A percentile compares a stretch with the other conserved stretches of the same genome.
Conservation (phyloP, 2,888 invertebrate species). For the Liopterus haemorrhoidalis region DNA sequence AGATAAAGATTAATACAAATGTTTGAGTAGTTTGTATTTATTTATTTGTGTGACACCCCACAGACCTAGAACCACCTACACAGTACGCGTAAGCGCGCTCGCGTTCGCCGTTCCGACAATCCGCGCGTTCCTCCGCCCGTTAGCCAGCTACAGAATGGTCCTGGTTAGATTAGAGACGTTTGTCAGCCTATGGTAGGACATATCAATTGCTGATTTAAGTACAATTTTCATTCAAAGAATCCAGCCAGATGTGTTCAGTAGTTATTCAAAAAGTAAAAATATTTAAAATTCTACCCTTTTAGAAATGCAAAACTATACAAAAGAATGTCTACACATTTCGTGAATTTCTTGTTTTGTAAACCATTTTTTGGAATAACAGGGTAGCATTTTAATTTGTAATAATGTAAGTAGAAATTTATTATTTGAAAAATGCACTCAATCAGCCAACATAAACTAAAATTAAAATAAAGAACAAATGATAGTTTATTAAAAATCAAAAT, state of each 20-base stretch:
- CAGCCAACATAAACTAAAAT: no score
- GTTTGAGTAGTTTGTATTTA: constrained; percentile 3
- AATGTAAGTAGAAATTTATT: no score
- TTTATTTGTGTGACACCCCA: no score
- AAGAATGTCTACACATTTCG: constrained; percentile 12
- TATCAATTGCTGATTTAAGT: constrained; percentile 24
- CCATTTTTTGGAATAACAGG: constrained; percentile 19
- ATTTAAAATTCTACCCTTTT: constrained; percentile 15
- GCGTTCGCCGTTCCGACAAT: constrained; percentile 6
- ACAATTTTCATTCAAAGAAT: constrained; percentile 21
- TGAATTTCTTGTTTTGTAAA: constrained; percentile 11
- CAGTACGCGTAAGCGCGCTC: background rate
- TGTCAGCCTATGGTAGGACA: constrained; percentile 23
- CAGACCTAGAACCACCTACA: no score
- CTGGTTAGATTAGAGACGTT: constrained; percentile 18
- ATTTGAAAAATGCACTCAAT: no score
- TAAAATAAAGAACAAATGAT: no score
- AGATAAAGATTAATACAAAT: constrained; percentile 18
- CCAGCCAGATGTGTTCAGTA: constrained; percentile 22
- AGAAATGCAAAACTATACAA: constrained; percentile 18
- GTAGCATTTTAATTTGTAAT: constrained; percentile 16
- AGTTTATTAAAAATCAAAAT: no score
- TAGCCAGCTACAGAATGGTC: constrained; percentile 20
- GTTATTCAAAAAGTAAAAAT: constrained; percentile 19
- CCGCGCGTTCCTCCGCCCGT: constrained; percentile 9